Conservation (phyloP, 2,888 invertebrate species). For the Epistrophe grossulariae region DNA sequence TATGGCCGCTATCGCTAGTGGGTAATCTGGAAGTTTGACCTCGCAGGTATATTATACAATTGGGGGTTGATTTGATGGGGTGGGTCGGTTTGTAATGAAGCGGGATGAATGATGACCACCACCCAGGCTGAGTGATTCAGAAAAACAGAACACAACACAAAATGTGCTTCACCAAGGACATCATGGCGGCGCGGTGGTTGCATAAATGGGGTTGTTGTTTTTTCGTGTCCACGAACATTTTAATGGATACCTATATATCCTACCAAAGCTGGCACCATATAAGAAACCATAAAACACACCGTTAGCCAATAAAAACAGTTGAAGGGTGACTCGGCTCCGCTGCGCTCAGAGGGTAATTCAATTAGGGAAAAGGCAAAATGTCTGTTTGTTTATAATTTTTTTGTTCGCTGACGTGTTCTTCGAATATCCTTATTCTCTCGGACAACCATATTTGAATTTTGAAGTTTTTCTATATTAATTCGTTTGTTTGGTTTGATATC, state of each 20-base stretch:
- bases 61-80: background rate
- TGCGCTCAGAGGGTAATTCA: constrained; percentile 75
- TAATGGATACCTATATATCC: constrained; percentile 9
- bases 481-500: constrained; percentile 32
- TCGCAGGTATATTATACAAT: no score
- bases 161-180: constrained; percentile 30
- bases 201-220: constrained; percentile 47
- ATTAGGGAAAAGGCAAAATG: constrained; percentile 76
- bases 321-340: constrained; percentile 80
- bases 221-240: background rate
- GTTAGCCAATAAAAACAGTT: constrained; percentile 81
- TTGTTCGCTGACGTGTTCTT: background rate
- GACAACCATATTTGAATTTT: constrained; percentile 73
- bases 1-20: constrained; percentile 64
- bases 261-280: constrained; percentile 15
- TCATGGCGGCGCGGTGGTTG: constrained; percentile 21
- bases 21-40: constrained; percentile 64
- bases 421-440: background rate
- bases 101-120: constrained; percentile 1
- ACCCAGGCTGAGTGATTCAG: constrained; percentile 31
- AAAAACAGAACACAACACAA: constrained; percentile 38
- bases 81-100: background rate
- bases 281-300: constrained; percentile 77
- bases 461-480: constrained; percentile 60
- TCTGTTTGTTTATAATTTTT: constrained; percentile 78